phyloP scores from a whole-genome alignment of 1,140 invertebrate species.

The Drosophila albomicans region DNA sequence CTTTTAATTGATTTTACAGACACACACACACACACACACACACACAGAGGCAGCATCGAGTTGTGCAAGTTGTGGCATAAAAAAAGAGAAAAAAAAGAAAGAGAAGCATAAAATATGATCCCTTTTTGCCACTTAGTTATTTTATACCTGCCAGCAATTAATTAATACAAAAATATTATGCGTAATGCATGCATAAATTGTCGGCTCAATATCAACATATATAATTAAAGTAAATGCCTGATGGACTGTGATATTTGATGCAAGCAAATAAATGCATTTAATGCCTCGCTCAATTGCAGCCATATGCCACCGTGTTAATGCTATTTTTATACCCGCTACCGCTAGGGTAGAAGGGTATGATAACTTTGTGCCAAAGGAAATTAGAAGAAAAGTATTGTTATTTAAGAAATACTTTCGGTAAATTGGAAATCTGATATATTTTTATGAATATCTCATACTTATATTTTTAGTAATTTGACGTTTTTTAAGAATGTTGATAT shows the following conservation, averaged over 20 bases:
- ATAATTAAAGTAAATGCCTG: not conserved
- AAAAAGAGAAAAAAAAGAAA: not conserved
- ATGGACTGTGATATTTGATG: slow-evolving; percentile 29
- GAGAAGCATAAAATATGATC: slow-evolving; percentile 31
- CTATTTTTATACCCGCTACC: not conserved
- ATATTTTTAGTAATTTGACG: too few relatives aligned
- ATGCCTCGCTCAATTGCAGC: not conserved
- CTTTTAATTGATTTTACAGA: slow-evolving; percentile 72
- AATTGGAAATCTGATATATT: too few relatives aligned
- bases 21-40: slow-evolving; percentile 24
- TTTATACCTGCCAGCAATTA: slow-evolving; percentile 38
- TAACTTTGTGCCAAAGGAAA: too few relatives aligned
- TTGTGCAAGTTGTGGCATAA: slow-evolving; percentile 30
- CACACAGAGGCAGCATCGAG: not conserved
- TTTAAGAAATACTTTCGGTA: too few relatives aligned
- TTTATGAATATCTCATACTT: too few relatives aligned
- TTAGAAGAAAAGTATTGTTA: too few relatives aligned
- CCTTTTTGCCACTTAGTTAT: slow-evolving; percentile 5
- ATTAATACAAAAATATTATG: slow-evolving; percentile 25
- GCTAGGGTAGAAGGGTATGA: too few relatives aligned
- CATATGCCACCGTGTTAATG: slow-evolving; percentile 30
- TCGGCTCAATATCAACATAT: slow-evolving; percentile 1
- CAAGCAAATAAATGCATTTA: slow-evolving; percentile 30
- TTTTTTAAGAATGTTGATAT: too few relatives aligned
- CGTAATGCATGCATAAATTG: slow-evolving; percentile 29